A percentile compares a stretch with the other conserved stretches of the same genome.
These are phyloP conservation scores for Tillus elongatus DNA, from an alignment of 2,888 invertebrate species.

Conservation along the genomic window DNA sequence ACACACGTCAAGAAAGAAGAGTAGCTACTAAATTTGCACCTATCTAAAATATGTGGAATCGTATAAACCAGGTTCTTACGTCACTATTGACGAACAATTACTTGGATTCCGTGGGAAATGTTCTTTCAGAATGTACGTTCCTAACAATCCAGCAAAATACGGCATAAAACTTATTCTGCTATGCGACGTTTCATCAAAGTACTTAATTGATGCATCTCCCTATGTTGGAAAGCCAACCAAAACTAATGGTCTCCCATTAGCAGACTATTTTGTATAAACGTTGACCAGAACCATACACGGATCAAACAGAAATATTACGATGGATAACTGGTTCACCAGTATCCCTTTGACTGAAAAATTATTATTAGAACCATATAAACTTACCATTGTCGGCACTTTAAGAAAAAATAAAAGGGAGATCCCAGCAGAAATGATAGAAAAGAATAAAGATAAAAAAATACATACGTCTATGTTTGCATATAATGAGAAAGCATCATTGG, in stretches of 20 bases:
- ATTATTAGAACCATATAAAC: too few species aligned
- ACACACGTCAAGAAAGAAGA: conserved; percentile 6
- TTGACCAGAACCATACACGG: conserved; percentile 25
- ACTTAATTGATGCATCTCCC: conserved; percentile 28
- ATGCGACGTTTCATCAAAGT: conserved; percentile 26
- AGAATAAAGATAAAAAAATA: too few species aligned
- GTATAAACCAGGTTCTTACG: conserved; percentile 21
- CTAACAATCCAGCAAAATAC: conserved; percentile 30
- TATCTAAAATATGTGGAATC: conserved; percentile 3
- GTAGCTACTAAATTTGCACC: conserved; percentile 7
- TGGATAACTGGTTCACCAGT: conserved; percentile 35
- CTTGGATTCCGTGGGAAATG: conserved; percentile 24
- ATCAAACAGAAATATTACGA: conserved; percentile 23
- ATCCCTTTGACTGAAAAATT: too few species aligned
- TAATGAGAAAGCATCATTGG: too few species aligned
- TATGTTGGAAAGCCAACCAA: conserved; percentile 29
- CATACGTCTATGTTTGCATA: too few species aligned
- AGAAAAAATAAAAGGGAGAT: too few species aligned
- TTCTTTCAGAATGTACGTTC: conserved; percentile 29
- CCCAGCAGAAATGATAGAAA: too few species aligned
- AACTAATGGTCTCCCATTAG: conserved; percentile 24
- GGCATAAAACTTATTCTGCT: conserved; percentile 31
- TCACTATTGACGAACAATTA: conserved; percentile 27
- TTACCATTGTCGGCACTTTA: too few species aligned
- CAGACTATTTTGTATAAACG: conserved; percentile 23